Evolutionary conservation across 2,797 vertebrate genomes (phyloP).

Genomic region (Podargus strigoides): DNA sequence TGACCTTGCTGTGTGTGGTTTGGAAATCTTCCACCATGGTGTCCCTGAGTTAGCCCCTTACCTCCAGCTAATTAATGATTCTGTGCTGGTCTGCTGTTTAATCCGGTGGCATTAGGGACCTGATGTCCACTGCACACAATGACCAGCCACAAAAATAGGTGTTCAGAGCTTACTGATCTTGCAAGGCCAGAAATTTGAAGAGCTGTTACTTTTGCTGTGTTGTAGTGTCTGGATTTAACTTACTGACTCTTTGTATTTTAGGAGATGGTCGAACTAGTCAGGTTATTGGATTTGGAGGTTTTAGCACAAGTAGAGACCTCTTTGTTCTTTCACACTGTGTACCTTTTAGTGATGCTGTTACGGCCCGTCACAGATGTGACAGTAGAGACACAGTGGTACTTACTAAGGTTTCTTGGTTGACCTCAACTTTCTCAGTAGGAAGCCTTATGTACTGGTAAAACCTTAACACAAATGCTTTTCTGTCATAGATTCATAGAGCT

Average conservation of each 20-base stretch:
- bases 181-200: not conserved
- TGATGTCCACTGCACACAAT: not conserved
- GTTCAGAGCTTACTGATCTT: not conserved
- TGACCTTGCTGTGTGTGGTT: not conserved
- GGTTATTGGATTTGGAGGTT: not conserved
- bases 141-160: not conserved
- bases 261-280: not conserved
- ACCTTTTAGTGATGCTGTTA: not conserved
- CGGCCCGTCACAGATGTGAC: not conserved
- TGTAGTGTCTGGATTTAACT: not conserved
- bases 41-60: not conserved
- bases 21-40: not conserved
- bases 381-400: not conserved
- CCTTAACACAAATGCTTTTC: not conserved
- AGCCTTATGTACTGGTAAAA: not conserved
- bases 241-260: not conserved
- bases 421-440: not conserved
- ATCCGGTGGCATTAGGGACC: not conserved
- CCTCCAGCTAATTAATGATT: not conserved
- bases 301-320: not conserved
- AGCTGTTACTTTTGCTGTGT: not conserved
- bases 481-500: not conserved
- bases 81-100: not conserved
- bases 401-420: not conserved
- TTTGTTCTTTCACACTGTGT: not conserved